Percentiles rank a stretch among this genome's conserved stretches.
phyloP scores from a whole-genome alignment of 1,140 invertebrate species.

The Plutomurus gul region DNA sequence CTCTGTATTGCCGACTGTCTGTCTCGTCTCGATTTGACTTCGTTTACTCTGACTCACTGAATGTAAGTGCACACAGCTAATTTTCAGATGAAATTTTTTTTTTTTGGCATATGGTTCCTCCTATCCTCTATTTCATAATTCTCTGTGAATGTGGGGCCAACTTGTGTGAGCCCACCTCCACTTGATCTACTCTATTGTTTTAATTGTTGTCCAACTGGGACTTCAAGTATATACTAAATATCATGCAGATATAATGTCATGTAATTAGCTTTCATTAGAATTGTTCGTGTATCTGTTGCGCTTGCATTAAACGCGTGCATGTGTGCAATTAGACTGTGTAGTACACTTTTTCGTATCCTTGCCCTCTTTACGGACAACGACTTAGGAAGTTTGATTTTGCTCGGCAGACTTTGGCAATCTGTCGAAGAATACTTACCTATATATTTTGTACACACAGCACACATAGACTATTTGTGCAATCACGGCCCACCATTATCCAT shows the following conservation, averaged over 20 bases:
- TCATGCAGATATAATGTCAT: not conserved
- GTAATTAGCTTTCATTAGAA: not conserved
- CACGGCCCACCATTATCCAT: too few relatives aligned
- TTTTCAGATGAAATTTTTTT: not conserved
- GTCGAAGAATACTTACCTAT: not conserved
- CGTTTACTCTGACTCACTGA: not conserved
- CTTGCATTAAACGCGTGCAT: not conserved
- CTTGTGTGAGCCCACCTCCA: not conserved
- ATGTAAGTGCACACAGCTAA: too few relatives aligned
- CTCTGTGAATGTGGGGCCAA: not conserved
- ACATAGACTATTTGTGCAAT: not conserved
- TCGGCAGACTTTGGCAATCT: not conserved
- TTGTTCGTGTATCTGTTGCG: not conserved
- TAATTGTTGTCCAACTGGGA: not conserved
- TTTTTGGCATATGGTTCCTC: not conserved
- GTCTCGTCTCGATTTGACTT: not conserved
- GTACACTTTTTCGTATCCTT: not conserved
- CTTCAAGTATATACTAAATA: not conserved
- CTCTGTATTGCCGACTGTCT: not conserved
- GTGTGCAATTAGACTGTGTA: not conserved
- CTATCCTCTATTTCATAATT: constrained; percentile 2
- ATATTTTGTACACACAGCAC: not conserved
- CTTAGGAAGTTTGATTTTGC: not conserved
- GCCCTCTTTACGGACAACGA: not conserved
- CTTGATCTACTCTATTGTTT: not conserved